Evolutionary conservation across 2,888 invertebrate genomes (phyloP).

Genomic region (Amphiduros pacificus): DNA sequence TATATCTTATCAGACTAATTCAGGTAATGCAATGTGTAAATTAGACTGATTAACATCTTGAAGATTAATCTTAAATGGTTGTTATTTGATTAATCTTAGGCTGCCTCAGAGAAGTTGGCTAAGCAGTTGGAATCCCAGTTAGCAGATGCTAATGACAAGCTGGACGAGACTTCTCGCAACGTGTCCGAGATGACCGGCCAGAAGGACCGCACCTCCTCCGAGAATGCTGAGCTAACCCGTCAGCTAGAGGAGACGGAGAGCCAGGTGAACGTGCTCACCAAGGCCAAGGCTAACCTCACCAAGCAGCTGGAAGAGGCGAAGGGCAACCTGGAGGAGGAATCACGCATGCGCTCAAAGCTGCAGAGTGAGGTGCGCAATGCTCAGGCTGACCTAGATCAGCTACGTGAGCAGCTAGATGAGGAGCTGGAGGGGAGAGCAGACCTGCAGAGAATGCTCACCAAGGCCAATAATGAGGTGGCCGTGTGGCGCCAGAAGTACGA

Average conservation of each 20-base stretch:
- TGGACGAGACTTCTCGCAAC: constrained; percentile 96
- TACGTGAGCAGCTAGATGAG: constrained; percentile 98
- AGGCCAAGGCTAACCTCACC: constrained; percentile 86
- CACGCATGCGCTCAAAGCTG: constrained; percentile 58
- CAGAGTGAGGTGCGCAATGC: constrained; percentile 92
- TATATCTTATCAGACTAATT: too few relatives aligned
- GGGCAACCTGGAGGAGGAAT: constrained; percentile 96
- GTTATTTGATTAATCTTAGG: too few relatives aligned
- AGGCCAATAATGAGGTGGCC: constrained; percentile 96
- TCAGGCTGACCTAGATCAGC: constrained; percentile 97
- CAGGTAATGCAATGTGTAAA: too few relatives aligned
- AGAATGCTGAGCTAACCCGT: constrained; percentile 94
- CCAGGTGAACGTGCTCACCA: constrained; percentile 90
- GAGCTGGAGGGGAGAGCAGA: constrained; percentile 99
- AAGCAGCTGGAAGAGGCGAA: constrained; percentile 98
- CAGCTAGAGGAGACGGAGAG: constrained; percentile 99
- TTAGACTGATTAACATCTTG: too few relatives aligned
- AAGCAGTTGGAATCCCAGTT: constrained; percentile 96
- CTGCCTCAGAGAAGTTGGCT: constrained; percentile 96
- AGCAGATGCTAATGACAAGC: constrained; percentile 91
- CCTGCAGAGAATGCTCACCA: constrained; percentile 97
- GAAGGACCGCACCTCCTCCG: constrained; percentile 96
- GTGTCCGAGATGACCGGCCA: constrained; percentile 80
- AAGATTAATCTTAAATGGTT: too few relatives aligned
- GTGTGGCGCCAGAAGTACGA: constrained; percentile 99